These are phyloP conservation scores for Microtus ochrogaster DNA, from an alignment of 2,113 vertebrate genomes.

Conservation along the genomic window DNA sequence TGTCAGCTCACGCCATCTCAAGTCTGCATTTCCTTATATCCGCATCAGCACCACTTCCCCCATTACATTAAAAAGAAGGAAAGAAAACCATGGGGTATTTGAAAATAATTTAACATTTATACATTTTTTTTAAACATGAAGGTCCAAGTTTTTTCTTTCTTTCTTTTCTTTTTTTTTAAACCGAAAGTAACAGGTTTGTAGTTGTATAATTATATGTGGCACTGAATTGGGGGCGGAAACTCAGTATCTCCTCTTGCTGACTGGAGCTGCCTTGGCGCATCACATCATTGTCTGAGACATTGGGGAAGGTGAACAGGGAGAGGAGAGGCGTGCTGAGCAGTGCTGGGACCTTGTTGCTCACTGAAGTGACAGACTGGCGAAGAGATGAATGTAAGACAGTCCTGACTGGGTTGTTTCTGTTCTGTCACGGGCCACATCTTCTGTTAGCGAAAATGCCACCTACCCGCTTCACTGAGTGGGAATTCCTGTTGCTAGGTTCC, in stretches of 20 bases:
- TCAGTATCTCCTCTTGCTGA: background rate
- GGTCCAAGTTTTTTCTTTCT: background rate
- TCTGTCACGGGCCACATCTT: background rate
- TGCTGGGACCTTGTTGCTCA: background rate
- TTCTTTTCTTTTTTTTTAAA: background rate
- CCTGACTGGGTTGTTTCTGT: background rate
- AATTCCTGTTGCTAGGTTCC: background rate
- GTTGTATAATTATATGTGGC: background rate
- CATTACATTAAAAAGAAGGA: background rate
- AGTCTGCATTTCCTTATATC: constrained; percentile 44
- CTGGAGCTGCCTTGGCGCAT: background rate
- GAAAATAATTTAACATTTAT: constrained; percentile 27
- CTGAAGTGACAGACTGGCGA: background rate
- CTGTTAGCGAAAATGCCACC: background rate
- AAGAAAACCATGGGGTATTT: background rate
- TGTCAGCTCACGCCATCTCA: constrained; percentile 55
- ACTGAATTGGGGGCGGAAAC: background rate
- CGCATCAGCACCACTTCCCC: background rate
- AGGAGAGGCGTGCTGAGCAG: background rate
- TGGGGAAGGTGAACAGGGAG: background rate
- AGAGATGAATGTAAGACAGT: background rate
- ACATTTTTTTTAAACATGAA: constrained; percentile 4
- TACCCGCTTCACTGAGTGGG: background rate
- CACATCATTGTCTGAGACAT: background rate
- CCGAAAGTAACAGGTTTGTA: background rate